Evolutionary conservation across 2,888 invertebrate genomes (phyloP), one percentile per base, ranked within the genome.

Genomic region (Aethes cnicana): DNA sequence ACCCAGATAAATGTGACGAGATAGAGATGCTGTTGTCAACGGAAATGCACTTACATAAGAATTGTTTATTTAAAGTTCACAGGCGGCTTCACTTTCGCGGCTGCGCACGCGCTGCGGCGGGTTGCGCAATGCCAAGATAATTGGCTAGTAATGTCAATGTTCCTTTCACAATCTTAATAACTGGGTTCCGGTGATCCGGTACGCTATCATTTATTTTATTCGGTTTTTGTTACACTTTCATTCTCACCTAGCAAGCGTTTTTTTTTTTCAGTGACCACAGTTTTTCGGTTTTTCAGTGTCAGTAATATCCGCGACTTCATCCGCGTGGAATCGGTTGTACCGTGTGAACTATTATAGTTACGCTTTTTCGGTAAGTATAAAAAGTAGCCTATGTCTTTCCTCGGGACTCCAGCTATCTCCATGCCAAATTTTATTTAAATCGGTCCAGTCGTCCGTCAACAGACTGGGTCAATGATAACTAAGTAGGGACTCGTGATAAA

Each of bases 81-180:
- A 64, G n/a, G 65, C 62, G 57, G 66, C 66, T 76, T 75, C 71
- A 77, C 85, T 86, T 87, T 84, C 84, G 77, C 83, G 69, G 57
- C n/a, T n/a, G n/a, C 54, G 54, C 61, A 50, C 54, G 50, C 60
- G 58, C 56, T 57, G 61, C 64, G 62, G 69, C 66, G 53, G 63
- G 25, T 85, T 86, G 67, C 76, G 78, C 72, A 86, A 86, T 72
- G 44, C 58, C 58, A 57, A 72, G 67, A 72, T 83, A 83, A 85
- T 84, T 81, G 78, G 65, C 65, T 64, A 65, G 76, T 84, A 84
- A 86, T 85, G 84, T 85, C 86, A 85, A 84, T 84, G 83, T 79
- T 84, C 72, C 85, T 86, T 87, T 87, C 87, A 84, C 86, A 80
- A 80, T 72, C 63, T 63, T 57, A 68, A 67, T 63, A 62, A 64